Evolutionary conservation across 1,140 invertebrate genomes (phyloP).

Genomic region (Hylyphantes graminicola): DNA sequence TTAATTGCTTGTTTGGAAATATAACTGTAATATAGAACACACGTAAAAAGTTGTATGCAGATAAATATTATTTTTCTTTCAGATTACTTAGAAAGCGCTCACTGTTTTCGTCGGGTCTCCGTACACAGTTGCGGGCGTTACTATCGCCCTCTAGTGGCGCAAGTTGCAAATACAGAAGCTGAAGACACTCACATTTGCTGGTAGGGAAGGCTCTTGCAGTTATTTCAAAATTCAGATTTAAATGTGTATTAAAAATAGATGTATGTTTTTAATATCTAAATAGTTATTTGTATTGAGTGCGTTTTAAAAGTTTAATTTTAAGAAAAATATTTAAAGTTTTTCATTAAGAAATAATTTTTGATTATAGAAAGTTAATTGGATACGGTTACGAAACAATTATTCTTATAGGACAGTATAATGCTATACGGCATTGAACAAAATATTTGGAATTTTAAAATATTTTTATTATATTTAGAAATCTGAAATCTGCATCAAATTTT

Average conservation of each 20-base stretch:
- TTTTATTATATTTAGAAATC: too few relatives aligned
- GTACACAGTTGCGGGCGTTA: conserved; percentile 62
- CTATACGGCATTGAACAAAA: too few relatives aligned
- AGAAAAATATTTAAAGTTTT: too few relatives aligned
- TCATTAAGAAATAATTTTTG: too few relatives aligned
- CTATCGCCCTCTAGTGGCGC: conserved; percentile 61
- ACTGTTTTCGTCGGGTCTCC: conserved; percentile 63
- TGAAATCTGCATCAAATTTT: too few relatives aligned
- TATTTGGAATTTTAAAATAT: too few relatives aligned
- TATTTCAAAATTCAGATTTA: neutral
- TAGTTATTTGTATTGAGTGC: too few relatives aligned
- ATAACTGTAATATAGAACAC: neutral
- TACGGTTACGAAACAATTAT: too few relatives aligned
- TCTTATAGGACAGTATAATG: too few relatives aligned
- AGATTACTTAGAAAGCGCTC: conserved; percentile 63
- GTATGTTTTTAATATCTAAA: too few relatives aligned
- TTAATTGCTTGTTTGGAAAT: neutral
- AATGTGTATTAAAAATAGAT: neutral
- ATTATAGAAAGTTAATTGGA: too few relatives aligned
- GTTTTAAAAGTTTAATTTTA: too few relatives aligned
- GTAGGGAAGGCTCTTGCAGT: conserved; percentile 41
- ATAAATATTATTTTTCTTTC: conserved; percentile 4
- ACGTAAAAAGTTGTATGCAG: neutral
- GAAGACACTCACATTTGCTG: conserved; percentile 64
- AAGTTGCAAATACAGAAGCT: conserved; percentile 61